A percentile compares a stretch with the other conserved stretches of the same genome.
phyloP scores from a whole-genome alignment of 2,113 vertebrate species.

The Candoia aspera region DNA sequence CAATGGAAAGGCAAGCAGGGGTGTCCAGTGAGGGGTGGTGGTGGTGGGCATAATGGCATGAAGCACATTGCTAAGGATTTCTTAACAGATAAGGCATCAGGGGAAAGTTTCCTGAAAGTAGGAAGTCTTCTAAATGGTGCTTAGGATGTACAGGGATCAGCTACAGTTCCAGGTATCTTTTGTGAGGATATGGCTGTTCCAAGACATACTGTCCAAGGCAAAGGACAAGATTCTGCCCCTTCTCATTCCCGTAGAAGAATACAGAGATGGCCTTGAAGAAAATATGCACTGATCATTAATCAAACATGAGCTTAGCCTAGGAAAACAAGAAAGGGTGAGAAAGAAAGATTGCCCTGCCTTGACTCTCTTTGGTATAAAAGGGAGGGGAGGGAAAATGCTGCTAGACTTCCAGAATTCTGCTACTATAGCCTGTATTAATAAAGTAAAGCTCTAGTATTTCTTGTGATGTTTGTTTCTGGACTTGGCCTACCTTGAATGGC shows the following conservation, averaged over 20 bases:
- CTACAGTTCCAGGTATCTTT: background rate
- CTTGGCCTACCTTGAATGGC: background rate
- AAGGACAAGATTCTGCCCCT: background rate
- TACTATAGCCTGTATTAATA: background rate
- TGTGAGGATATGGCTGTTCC: background rate
- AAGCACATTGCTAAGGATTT: background rate
- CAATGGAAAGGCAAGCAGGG: background rate
- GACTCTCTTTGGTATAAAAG: background rate
- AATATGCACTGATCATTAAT: background rate
- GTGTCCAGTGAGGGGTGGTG: background rate
- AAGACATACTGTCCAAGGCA: background rate
- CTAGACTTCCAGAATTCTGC: background rate
- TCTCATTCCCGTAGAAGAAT: background rate
- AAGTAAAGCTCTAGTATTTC: background rate
- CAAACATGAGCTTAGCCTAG: background rate
- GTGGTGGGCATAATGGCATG: no score
- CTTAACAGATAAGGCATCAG: background rate
- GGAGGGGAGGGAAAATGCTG: background rate
- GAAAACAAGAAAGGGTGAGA: background rate
- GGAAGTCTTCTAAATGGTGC: background rate
- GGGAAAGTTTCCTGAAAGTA: background rate
- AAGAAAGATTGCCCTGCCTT: background rate
- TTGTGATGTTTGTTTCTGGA: background rate
- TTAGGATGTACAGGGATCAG: background rate
- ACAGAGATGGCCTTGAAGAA: background rate